phyloP scores from a whole-genome alignment of 2,113 vertebrate genomes.

The Setophaga kirtlandii region DNA sequence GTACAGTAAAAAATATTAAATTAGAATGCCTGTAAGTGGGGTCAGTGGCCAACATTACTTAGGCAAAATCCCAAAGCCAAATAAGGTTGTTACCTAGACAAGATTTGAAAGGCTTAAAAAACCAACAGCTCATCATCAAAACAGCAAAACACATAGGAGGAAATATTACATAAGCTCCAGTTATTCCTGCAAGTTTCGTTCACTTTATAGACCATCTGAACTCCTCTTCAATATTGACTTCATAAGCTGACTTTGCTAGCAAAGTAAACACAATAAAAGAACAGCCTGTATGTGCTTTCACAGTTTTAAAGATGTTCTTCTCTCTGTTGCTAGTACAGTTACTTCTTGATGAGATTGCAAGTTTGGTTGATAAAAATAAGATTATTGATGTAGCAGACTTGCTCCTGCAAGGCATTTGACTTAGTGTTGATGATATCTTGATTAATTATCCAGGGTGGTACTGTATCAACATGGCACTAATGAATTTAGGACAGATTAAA shows the following conservation, averaged over 20 bases:
- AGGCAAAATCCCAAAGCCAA: not conserved
- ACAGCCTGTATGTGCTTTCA: not conserved
- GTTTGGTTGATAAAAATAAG: not conserved
- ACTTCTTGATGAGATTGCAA: not conserved
- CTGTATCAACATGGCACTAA: not conserved
- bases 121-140: not conserved
- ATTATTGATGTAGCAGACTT: not conserved
- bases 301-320: not conserved
- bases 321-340: not conserved
- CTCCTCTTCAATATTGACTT: not conserved
- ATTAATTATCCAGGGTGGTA: not conserved
- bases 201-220: conserved; percentile 21
- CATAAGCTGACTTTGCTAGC: not conserved
- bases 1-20: not conserved
- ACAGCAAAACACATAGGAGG: not conserved
- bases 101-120: not conserved
- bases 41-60: not conserved
- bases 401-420: not conserved
- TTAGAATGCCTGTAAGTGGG: not conserved
- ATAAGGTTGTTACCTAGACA: not conserved
- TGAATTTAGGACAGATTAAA: conserved; percentile 13
- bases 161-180: conserved; percentile 4
- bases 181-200: conserved; percentile 9
- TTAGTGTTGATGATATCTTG: not conserved
- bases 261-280: not conserved